Evolutionary conservation across 2,113 vertebrate species (phyloP).

Genomic region (Anser brachyrhynchus): DNA sequence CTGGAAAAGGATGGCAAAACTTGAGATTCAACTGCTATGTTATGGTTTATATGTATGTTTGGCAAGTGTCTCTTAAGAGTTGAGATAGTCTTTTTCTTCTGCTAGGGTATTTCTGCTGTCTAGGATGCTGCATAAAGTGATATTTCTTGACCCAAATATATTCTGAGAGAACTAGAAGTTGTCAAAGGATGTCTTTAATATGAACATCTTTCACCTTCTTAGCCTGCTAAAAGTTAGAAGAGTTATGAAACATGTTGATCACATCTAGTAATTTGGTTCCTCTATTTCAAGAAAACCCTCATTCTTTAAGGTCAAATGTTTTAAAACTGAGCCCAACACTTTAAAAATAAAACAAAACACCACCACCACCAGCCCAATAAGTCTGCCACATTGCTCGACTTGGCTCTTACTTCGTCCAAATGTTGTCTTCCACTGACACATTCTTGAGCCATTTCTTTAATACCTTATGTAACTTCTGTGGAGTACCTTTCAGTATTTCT

Average conservation of each 20-base stretch:
- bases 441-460: neutral
- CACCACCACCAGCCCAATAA: neutral
- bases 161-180: neutral
- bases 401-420: neutral
- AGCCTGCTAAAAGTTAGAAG: neutral
- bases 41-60: neutral
- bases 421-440: neutral
- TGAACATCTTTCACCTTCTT: neutral
- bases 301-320: neutral
- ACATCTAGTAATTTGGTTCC: neutral
- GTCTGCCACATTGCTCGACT: neutral
- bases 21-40: neutral
- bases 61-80: neutral
- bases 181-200: neutral
- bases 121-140: neutral
- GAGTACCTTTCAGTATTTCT: neutral
- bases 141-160: neutral
- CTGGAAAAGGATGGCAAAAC: neutral
- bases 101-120: neutral
- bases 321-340: neutral
- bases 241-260: neutral
- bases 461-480: neutral
- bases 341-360: neutral
- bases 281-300: neutral
- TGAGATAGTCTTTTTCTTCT: neutral